phyloP scores from a whole-genome alignment of 2,888 invertebrate genomes.

The Eurois occulta region DNA sequence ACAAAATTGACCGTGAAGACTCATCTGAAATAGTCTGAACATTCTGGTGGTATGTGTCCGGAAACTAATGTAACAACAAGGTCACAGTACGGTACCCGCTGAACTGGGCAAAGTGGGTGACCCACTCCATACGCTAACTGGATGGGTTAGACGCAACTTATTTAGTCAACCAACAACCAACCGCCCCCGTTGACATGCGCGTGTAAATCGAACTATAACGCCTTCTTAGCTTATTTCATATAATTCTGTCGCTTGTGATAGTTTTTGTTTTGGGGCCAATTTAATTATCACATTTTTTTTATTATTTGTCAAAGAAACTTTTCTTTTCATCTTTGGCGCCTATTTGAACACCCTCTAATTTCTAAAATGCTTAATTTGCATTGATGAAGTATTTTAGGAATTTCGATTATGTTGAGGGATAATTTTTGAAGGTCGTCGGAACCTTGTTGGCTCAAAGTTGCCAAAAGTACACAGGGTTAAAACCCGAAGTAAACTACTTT shows the following conservation, averaged over 20 bases:
- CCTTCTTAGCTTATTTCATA: conserved; percentile 47
- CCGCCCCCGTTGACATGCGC: conserved; percentile 66
- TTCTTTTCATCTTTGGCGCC: background rate
- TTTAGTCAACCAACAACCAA: conserved; percentile 68
- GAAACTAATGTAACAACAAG: conserved; percentile 60
- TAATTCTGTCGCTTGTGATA: conserved; percentile 13
- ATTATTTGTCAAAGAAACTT: background rate
- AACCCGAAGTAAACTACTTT: conserved; percentile 9
- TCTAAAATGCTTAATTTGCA: no score
- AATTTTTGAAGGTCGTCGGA: background rate
- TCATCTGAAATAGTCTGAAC: conserved; percentile 57
- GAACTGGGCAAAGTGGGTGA: conserved; percentile 85
- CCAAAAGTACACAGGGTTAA: background rate
- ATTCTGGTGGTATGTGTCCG: conserved; percentile 50
- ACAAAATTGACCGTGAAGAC: conserved; percentile 50
- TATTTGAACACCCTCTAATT: no score
- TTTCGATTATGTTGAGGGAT: background rate
- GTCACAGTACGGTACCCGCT: conserved; percentile 76
- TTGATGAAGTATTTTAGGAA: background rate
- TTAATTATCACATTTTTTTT: conserved; percentile 23
- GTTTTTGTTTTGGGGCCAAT: conserved; percentile 1
- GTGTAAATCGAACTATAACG: conserved; percentile 70
- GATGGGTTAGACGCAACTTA: conserved; percentile 72
- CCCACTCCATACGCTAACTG: conserved; percentile 78
- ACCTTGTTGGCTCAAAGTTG: background rate